Conservation (phyloP, 1,140 invertebrate species). For the Campoletis sonorensis region DNA sequence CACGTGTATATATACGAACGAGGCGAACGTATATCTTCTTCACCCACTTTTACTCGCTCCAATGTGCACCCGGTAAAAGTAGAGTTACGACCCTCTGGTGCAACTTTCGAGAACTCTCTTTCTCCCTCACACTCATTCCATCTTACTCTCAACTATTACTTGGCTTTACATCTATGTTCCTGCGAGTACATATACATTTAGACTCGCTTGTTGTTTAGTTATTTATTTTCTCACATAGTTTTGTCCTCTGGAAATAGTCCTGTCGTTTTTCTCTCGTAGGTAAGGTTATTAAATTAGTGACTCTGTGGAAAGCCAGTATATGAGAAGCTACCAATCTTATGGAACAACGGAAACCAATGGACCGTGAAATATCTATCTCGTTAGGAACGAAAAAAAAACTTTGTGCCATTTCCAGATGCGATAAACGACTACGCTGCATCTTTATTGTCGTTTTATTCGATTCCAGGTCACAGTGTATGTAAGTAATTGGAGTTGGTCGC, state of each 20-base stretch:
- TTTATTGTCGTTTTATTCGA: too few species aligned
- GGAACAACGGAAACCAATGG: constrained; percentile 28
- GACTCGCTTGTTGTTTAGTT: not conserved
- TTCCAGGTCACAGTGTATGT: too few species aligned
- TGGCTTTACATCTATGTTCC: not conserved
- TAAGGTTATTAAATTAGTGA: not conserved
- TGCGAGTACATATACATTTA: not conserved
- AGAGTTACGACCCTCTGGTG: not conserved
- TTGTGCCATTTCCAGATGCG: not conserved
- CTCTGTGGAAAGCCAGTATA: not conserved
- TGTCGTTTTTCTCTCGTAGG: not conserved
- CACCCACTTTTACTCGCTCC: not conserved
- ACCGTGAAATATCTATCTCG: constrained; percentile 49
- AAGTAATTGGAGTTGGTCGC: too few species aligned
- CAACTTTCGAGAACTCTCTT: not conserved
- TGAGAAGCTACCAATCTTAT: not conserved
- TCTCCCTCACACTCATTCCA: not conserved
- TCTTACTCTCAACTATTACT: not conserved
- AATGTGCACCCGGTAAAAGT: not conserved
- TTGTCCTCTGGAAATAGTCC: not conserved
- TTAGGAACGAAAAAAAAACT: constrained; percentile 41
- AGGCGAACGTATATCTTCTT: not conserved
- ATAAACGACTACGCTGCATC: too few species aligned
- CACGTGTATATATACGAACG: not conserved
- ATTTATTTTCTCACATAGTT: not conserved